Evolutionary conservation across 2,797 vertebrate species (phyloP).

Genomic region (Sebastes alutus): DNA sequence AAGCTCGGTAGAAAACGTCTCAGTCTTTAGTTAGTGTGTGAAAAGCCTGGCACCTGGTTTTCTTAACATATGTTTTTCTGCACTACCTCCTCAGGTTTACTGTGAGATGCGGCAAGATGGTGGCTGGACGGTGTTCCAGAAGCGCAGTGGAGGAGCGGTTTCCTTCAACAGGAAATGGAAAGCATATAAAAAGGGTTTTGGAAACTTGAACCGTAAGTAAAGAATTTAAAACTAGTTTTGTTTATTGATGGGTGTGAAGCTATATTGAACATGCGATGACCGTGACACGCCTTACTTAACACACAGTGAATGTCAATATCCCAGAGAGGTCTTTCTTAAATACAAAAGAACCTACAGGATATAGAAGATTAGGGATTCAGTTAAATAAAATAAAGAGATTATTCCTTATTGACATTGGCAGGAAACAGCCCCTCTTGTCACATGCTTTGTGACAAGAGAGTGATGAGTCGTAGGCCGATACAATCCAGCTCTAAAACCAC

Average conservation of each 20-base stretch:
- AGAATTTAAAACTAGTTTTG: neutral
- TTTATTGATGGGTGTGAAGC: neutral
- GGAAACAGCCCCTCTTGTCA: neutral
- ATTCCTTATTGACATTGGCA: neutral
- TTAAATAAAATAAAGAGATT: neutral
- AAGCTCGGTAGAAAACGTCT: neutral
- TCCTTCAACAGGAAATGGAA: conserved; percentile 62
- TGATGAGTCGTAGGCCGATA: neutral
- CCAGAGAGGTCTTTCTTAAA: neutral
- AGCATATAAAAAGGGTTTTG: conserved; percentile 73
- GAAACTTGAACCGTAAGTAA: conserved; percentile 51
- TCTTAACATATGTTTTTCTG: neutral
- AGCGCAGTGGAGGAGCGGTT: conserved; percentile 22
- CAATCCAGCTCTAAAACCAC: neutral
- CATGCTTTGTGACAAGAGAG: neutral
- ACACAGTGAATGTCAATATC: neutral
- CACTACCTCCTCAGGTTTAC: conserved; percentile 57
- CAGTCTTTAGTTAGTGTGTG: neutral
- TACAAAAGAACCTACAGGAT: neutral
- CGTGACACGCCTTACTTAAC: neutral
- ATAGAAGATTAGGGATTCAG: neutral
- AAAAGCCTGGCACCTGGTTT: neutral
- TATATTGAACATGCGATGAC: neutral
- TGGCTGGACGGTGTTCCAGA: conserved; percentile 80
- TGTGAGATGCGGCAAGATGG: conserved; percentile 73